Evolutionary conservation across 2,888 invertebrate genomes (phyloP).

Genomic region (Augiades crinisus): DNA sequence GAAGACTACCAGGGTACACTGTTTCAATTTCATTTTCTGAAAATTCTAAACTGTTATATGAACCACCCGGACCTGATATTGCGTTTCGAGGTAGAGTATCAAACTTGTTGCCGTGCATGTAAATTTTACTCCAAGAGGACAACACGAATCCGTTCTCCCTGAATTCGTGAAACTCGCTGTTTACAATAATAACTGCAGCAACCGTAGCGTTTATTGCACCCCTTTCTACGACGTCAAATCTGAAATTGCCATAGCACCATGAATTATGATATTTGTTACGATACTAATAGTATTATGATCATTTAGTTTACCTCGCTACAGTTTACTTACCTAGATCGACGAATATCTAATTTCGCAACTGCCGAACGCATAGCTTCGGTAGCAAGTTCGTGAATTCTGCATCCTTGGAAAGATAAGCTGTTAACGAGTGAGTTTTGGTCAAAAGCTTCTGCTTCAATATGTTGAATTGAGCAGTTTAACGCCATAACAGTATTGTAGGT

Average conservation of each 20-base stretch:
- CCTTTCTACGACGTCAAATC: constrained; percentile 81
- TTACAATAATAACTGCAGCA: constrained; percentile 80
- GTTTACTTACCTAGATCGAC: constrained; percentile 80
- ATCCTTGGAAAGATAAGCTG: constrained; percentile 81
- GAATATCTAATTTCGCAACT: constrained; percentile 83
- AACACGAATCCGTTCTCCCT: constrained; percentile 82
- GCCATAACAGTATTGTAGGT: constrained; percentile 83
- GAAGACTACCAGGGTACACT: constrained; percentile 75
- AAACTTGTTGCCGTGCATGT: constrained; percentile 85
- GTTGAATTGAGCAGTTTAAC: constrained; percentile 81
- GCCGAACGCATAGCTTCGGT: constrained; percentile 83
- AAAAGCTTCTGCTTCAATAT: constrained; percentile 84
- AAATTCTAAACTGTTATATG: constrained; percentile 81
- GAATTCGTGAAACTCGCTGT: constrained; percentile 83
- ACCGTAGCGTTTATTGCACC: constrained; percentile 85
- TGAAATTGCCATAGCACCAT: constrained; percentile 54
- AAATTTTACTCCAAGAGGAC: constrained; percentile 84
- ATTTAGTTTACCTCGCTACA: no score
- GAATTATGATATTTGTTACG: no score
- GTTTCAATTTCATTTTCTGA: constrained; percentile 70
- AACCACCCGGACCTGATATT: constrained; percentile 69
- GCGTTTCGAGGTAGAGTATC: constrained; percentile 78
- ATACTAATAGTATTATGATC: no score
- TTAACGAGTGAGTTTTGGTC: constrained; percentile 82
- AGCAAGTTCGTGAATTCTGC: constrained; percentile 78